A percentile compares a stretch with the other conserved stretches of the same genome.
phyloP scores from a whole-genome alignment of 2,888 invertebrate species.

The Lithophane semibrunnea region DNA sequence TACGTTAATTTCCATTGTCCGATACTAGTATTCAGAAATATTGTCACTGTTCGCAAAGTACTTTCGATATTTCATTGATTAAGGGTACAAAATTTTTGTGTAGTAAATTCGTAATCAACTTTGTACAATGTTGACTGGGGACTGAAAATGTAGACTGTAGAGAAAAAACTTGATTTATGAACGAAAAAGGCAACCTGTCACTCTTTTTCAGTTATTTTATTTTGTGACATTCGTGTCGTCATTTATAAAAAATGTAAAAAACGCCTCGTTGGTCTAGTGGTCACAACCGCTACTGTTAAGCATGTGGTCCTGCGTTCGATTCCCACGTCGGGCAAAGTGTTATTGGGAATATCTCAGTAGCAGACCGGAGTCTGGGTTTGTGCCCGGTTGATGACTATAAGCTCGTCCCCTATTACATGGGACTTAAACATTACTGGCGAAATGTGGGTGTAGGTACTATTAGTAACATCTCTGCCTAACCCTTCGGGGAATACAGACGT shows the following conservation, averaged over 20 bases:
- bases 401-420: no score
- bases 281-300: not conserved
- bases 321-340: no score
- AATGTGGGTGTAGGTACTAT: no score
- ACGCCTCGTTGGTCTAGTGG: not conserved
- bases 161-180: conserved; percentile 14
- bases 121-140: not conserved
- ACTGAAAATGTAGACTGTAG: not conserved
- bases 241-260: not conserved
- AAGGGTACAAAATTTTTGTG: not conserved
- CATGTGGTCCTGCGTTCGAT: no score
- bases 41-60: not conserved
- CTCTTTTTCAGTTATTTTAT: not conserved
- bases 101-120: conserved; percentile 10
- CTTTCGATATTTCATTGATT: conserved; percentile 10
- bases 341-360: no score
- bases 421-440: no score
- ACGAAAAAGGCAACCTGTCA: not conserved
- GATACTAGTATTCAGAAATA: not conserved
- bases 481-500: no score
- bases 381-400: no score
- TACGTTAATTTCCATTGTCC: not conserved
- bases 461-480: no score
- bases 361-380: no score
- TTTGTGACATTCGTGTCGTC: not conserved